Percentiles rank a stretch among this genome's conserved stretches.
Conservation (phyloP, 2,113 vertebrate species). For the Rhagologus leucostigma region DNA sequence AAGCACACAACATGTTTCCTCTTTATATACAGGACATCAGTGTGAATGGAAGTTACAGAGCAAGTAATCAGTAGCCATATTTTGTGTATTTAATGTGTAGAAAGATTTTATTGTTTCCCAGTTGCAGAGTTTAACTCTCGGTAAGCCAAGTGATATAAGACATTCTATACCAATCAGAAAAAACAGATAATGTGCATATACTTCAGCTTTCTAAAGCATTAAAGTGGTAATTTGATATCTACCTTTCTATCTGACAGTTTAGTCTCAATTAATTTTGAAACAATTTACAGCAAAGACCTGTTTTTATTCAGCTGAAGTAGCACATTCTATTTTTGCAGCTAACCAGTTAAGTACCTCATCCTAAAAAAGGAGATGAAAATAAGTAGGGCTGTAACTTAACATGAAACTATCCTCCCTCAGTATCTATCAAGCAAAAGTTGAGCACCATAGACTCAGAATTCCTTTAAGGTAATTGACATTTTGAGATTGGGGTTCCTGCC, state of each 20-base stretch:
- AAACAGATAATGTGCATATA: background rate
- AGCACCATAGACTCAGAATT: background rate
- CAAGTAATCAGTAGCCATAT: background rate
- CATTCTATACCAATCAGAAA: background rate
- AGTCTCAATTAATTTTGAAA: background rate
- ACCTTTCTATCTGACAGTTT: background rate
- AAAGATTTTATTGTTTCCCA: background rate
- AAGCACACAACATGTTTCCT: background rate
- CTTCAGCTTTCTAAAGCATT: background rate
- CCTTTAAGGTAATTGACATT: background rate
- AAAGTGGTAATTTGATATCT: background rate
- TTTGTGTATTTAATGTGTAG: background rate
- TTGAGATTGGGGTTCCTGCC: background rate
- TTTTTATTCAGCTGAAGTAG: background rate
- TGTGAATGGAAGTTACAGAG: background rate
- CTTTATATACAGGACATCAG: background rate
- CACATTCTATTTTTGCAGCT: background rate
- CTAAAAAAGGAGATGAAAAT: background rate
- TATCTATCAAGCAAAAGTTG: background rate
- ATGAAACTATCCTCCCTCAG: background rate
- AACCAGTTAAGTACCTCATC: background rate
- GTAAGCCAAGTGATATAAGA: background rate
- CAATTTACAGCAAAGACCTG: background rate
- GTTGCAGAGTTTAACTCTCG: background rate
- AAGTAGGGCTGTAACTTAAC: background rate